Base-by-base conservation (phyloP, 2,888 invertebrate genomes). In the Melangyna quadrimaculata region DNA sequence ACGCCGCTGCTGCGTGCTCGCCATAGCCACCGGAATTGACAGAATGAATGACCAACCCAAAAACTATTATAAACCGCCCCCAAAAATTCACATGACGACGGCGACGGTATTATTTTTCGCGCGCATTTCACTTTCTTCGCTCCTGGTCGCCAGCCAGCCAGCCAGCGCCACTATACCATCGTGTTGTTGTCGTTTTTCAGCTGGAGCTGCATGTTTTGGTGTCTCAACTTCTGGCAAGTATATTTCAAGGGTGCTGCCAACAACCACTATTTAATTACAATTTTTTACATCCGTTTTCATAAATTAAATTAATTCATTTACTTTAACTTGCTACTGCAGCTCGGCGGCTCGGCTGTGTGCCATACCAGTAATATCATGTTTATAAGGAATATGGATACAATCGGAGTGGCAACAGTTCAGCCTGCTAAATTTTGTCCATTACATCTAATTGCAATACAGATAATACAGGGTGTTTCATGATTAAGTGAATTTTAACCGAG, bases 201-300 rank as follows among this genome's bases (percentile, higher is more conserved):
- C 22, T 65, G 1, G 3, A 24, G 45, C 29, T 29, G 27, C 27
- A 45, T 45, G 48, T 67, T 45, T 65, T 48, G 71, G 35, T 17
- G 27, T 19, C 43, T 63, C 10, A 75, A 22, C 29, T 61, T 27
- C 69, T 59, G 53, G 51, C 19, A 70, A 37, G 14, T 70, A n/a
- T 75, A n/a, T 75, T 86, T 86, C 73, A 86, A 86, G 86, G 86
- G 86, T 86, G 77, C 51, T 67, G 51, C 67, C 75, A 35, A 27
- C 80, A 72, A 69, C 45, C 65, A 40, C 59, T 74, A 53, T 67
- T 67, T 57, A 71, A 37, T 57, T 75, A 75, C 65, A 48, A 63
- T 71, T 67, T 80, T 65, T 69, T 61, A 72, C 32, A 77, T 57
- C 61, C 71, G 69, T 55, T 57, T 55, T 48, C 40, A 53, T 75